A percentile compares a stretch with the other conserved stretches of the same genome.
Evolutionary conservation across 2,888 invertebrate species (phyloP).

Genomic region (Athetis lepigone): DNA sequence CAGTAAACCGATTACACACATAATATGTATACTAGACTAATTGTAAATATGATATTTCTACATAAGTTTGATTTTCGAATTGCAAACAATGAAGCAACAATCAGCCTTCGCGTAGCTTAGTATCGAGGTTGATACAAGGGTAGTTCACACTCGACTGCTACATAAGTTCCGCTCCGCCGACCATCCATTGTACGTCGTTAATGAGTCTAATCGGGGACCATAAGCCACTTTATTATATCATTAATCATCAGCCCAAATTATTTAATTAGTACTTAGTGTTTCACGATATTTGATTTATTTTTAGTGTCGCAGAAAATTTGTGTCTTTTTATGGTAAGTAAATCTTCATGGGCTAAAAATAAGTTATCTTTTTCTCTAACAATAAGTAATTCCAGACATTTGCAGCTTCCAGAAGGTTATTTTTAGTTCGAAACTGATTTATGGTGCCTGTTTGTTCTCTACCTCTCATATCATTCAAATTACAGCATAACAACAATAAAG

Average conservation of each 20-base stretch:
- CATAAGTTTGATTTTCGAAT: slow-evolving; percentile 37
- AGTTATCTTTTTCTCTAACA: background rate
- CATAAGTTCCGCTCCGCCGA: slow-evolving; percentile 81
- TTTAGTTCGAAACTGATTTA: no score
- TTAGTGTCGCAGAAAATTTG: background rate
- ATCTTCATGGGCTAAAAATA: background rate
- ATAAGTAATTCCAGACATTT: background rate
- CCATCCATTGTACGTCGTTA: slow-evolving; percentile 76
- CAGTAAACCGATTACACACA: background rate
- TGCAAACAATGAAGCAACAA: slow-evolving; percentile 55
- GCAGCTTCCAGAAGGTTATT: background rate
- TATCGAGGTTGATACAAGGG: slow-evolving; percentile 71
- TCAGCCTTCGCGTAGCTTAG: slow-evolving; percentile 61
- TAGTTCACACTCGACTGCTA: slow-evolving; percentile 83
- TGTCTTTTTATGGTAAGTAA: background rate
- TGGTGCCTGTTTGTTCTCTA: background rate
- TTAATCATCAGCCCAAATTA: slow-evolving; percentile 61
- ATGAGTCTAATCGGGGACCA: slow-evolving; percentile 71
- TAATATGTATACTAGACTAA: slow-evolving; percentile 14
- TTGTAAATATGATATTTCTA: slow-evolving; percentile 9
- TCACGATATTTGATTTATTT: slow-evolving; percentile 12
- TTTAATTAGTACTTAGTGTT: slow-evolving; percentile 43
- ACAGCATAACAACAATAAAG: slow-evolving; percentile 12
- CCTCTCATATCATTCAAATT: background rate
- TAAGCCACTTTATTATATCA: slow-evolving; percentile 70